A percentile compares a stretch with the other conserved stretches of the same genome.
These are phyloP conservation scores for Ectemnius continuus DNA, from an alignment of 2,888 invertebrate species.

Conservation along the genomic window DNA sequence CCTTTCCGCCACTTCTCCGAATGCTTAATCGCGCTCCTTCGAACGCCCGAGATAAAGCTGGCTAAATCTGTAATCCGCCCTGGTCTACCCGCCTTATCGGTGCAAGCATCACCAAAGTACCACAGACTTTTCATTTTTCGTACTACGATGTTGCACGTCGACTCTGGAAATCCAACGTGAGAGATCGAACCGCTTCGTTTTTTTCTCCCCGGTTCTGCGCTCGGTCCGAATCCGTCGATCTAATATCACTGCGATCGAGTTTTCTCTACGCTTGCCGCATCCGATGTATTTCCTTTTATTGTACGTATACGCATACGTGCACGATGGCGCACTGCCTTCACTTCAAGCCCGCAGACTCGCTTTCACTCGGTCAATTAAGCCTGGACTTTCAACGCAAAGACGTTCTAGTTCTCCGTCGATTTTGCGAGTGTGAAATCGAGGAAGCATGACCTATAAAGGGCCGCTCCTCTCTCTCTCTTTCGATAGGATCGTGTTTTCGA, in stretches of 20 bases:
- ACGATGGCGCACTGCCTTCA: constrained; percentile 54
- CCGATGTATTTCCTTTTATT: constrained; percentile 59
- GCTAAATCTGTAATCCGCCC: too few species aligned
- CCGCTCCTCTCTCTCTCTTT: too few species aligned
- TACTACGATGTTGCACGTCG: too few species aligned
- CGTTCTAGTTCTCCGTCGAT: constrained; percentile 47
- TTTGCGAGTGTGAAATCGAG: constrained; percentile 23
- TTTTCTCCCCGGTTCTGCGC: not conserved
- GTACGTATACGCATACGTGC: constrained; percentile 36
- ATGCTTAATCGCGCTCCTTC: too few species aligned
- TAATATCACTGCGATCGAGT: constrained; percentile 39
- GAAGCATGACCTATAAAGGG: not conserved
- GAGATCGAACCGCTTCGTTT: too few species aligned
- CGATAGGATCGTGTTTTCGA: constrained; percentile 11
- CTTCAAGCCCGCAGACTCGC: constrained; percentile 54
- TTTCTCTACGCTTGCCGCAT: constrained; percentile 45
- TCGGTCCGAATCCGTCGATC: constrained; percentile 22
- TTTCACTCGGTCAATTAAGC: constrained; percentile 62
- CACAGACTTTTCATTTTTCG: too few species aligned
- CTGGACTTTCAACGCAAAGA: constrained; percentile 55
- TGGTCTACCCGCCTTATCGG: not conserved
- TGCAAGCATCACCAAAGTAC: too few species aligned
- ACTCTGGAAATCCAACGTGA: too few species aligned
- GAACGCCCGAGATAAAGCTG: too few species aligned
- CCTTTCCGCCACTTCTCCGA: too few species aligned